A percentile compares a stretch with the other conserved stretches of the same genome.
Conservation (phyloP, 2,888 invertebrate genomes). For the Drosophila mercatorum region DNA sequence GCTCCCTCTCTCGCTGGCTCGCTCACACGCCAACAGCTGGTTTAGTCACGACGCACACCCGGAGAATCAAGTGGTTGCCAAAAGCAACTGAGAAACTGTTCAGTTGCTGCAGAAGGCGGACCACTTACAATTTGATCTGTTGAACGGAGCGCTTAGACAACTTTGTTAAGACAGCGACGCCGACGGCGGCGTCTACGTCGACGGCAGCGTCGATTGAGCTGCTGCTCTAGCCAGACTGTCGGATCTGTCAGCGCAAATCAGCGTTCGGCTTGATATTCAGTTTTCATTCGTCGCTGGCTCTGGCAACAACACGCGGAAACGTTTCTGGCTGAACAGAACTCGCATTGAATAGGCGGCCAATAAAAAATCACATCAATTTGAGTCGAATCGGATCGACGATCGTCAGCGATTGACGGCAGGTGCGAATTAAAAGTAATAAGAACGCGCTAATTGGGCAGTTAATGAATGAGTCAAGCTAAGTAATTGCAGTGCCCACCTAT, state of each 20-base stretch:
- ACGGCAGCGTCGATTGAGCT: slow-evolving; percentile 8
- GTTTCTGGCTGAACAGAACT: slow-evolving; percentile 31
- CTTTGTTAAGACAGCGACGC: slow-evolving; percentile 48
- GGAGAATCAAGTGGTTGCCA: slow-evolving; percentile 13
- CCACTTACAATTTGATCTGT: slow-evolving; percentile 63
- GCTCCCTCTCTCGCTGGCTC: background rate
- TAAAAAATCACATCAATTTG: slow-evolving; percentile 10
- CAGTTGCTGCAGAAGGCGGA: slow-evolving; percentile 43
- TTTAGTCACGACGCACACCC: slow-evolving; percentile 31
- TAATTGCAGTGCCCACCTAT: slow-evolving; percentile 15
- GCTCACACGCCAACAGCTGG: slow-evolving; percentile 16
- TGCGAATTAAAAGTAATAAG: slow-evolving; percentile 37
- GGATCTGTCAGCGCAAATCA: slow-evolving; percentile 67
- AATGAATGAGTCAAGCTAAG: slow-evolving; percentile 44
- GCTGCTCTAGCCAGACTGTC: slow-evolving; percentile 45
- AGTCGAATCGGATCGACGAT: slow-evolving; percentile 14
- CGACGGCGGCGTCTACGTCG: background rate
- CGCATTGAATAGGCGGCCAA: slow-evolving; percentile 11
- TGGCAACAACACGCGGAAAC: slow-evolving; percentile 68
- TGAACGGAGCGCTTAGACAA: slow-evolving; percentile 59
- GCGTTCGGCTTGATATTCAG: slow-evolving; percentile 51
- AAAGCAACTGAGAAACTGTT: slow-evolving; percentile 21
- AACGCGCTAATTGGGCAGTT: slow-evolving; percentile 31
- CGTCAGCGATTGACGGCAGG: slow-evolving; percentile 16
- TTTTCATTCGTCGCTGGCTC: slow-evolving; percentile 62